Conservation (phyloP, 2,797 vertebrate species). For the Alca torda region DNA sequence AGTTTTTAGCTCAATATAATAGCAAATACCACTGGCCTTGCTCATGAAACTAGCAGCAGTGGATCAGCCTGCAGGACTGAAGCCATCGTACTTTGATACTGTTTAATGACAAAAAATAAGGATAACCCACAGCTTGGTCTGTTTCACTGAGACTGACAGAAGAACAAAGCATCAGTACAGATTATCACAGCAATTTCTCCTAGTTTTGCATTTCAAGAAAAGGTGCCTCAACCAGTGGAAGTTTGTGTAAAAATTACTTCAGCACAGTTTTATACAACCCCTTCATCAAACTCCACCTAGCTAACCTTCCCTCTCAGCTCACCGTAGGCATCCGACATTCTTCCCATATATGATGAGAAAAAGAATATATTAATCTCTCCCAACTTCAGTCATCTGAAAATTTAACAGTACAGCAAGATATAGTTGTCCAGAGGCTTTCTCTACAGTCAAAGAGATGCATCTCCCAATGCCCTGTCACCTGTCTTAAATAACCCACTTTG, state of each 20-base stretch:
- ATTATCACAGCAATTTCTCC: not conserved
- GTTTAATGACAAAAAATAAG: not conserved
- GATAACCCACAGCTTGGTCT: not conserved
- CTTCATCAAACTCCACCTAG: not conserved
- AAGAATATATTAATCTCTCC: not conserved
- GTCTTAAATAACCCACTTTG: not conserved
- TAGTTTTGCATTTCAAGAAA: not conserved
- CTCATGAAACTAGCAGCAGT: not conserved
- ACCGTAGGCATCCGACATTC: not conserved
- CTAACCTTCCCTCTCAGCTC: not conserved
- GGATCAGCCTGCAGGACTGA: not conserved
- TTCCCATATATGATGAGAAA: not conserved
- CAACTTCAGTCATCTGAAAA: not conserved
- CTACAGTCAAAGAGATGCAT: not conserved
- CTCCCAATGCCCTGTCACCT: fast-evolving
- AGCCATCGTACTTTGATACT: not conserved
- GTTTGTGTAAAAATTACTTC: not conserved
- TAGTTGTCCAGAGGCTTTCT: not conserved
- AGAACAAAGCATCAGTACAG: not conserved
- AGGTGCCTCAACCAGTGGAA: not conserved
- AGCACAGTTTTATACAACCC: not conserved
- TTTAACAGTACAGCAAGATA: not conserved
- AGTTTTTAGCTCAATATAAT: not conserved
- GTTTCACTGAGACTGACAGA: not conserved
- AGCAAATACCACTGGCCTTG: not conserved